A percentile compares a stretch with the other conserved stretches of the same genome.
These are phyloP conservation scores for Pocillopora grandis DNA, from an alignment of 92 coral and sea anemone genomes.

Conservation along the genomic window DNA sequence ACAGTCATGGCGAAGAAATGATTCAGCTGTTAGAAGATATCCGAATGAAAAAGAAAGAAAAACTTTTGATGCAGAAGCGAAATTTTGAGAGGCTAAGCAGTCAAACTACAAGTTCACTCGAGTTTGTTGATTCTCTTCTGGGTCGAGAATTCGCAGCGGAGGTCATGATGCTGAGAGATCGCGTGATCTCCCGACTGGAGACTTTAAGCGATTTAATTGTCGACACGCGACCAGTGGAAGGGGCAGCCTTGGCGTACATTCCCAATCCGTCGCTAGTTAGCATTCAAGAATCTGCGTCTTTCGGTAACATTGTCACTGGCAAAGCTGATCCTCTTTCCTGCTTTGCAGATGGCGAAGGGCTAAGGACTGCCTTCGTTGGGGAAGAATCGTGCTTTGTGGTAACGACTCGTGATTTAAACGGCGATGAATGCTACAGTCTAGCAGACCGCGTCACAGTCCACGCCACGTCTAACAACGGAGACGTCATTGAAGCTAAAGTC, in stretches of 20 bases:
- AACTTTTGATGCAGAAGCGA: constrained; percentile 57
- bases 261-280: constrained; percentile 76
- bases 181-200: constrained; percentile 66
- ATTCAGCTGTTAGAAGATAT: constrained; percentile 61
- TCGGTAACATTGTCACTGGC: constrained; percentile 79
- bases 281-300: constrained; percentile 63
- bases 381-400: constrained; percentile 77
- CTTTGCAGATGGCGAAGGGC: constrained; percentile 70
- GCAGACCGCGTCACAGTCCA: constrained; percentile 65
- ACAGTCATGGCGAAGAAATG: constrained; percentile 77
- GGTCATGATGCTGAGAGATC: constrained; percentile 53
- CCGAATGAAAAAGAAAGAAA: constrained; percentile 69
- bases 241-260: constrained; percentile 70
- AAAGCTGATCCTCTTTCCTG: constrained; percentile 74
- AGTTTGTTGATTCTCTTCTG: constrained; percentile 60
- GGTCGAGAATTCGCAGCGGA: constrained; percentile 72
- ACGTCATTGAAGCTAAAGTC: constrained; percentile 35
- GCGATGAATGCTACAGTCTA: constrained; percentile 72
- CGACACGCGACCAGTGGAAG: constrained; percentile 77
- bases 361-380: constrained; percentile 72
- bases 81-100: constrained; percentile 48
- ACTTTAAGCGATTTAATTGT: constrained; percentile 53
- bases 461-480: constrained; percentile 40
- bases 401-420: constrained; percentile 74
- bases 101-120: constrained; percentile 63